Evolutionary conservation across 2,888 invertebrate species (phyloP), one percentile per base, ranked within the genome.

Genomic region (Tholera decimalis): DNA sequence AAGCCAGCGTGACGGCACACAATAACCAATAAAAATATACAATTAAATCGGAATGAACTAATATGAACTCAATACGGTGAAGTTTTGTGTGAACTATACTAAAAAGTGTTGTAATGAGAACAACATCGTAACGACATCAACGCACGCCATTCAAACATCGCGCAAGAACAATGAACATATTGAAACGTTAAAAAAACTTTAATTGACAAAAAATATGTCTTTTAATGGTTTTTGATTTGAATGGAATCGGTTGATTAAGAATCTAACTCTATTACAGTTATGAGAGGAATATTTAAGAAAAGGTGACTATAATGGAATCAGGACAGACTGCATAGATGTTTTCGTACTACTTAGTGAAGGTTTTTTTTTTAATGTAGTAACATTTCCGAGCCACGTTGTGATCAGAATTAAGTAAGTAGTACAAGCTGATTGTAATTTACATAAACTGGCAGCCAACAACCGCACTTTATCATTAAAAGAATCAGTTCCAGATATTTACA

Each of bases 11-110:
- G 73, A 73, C 74, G 67, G 66, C 56, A 66, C 66, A 75, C 78
- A 75, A 77, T 73, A 74, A 78, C 78, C 73, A 74, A 76, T 68
- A 71, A 78, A 78, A 77, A 73, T 67, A 60, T 64, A 77, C 67
- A 78, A 75, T 78, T 63, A 73, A 79, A 75, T 66, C 53, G 49
- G 37, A 65, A 69, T 63, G 57, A 80, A 77, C 69, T 66, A 67
- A 80, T 77, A 69, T 63, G 77, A 77, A 80, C 63, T 76, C 77
- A 74, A 79, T 78, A 69, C 73, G 56, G 15, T 22, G 39, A 60
- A 79, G 77, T 82, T 85, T 86, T 83, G 85, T 90, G 90, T 84
- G 89, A 90, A 90, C 85, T 77, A 76, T 61, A 56, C 72, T 86
- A 87, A 89, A 89, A 89, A 90, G 74, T 55, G 67, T 53, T 74